These are phyloP conservation scores for Brachyptera putata DNA, from an alignment of 2,888 invertebrate genomes.

Conservation along the genomic window DNA sequence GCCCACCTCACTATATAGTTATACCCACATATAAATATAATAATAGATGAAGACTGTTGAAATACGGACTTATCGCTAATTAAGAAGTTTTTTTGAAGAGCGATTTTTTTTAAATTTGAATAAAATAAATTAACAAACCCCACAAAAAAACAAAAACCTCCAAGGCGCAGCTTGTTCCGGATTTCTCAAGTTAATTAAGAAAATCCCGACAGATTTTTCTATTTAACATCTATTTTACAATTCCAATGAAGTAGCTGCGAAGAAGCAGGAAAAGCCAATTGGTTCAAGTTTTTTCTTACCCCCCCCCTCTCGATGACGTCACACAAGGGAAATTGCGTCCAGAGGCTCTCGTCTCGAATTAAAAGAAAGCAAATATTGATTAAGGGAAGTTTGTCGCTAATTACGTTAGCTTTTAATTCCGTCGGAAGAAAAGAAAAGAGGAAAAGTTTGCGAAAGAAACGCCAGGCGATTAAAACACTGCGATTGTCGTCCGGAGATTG, in stretches of 20 bases:
- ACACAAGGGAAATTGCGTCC: background rate
- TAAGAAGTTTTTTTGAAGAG: constrained; percentile 9
- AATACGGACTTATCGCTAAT: background rate
- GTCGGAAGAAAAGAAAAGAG: too few relatives aligned
- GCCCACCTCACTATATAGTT: too few relatives aligned
- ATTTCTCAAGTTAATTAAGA: constrained; percentile 17
- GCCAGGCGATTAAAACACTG: too few relatives aligned
- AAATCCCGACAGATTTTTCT: constrained; percentile 2
- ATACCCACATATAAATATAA: too few relatives aligned
- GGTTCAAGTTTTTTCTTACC: background rate
- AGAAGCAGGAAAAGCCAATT: background rate
- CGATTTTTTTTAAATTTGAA: constrained; percentile 1
- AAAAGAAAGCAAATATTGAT: constrained; percentile 19
- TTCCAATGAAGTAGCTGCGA: constrained; percentile 9
- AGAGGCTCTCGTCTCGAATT: background rate
- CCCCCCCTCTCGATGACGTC: background rate
- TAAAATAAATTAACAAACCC: constrained; percentile 14
- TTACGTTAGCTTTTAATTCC: constrained; percentile 10
- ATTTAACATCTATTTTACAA: constrained; percentile 21
- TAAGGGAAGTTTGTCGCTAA: constrained; percentile 2
- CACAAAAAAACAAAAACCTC: background rate
- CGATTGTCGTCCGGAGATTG: too few relatives aligned
- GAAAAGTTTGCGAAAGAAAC: too few relatives aligned
- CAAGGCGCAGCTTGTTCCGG: too few relatives aligned
- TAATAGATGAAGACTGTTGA: background rate